Evolutionary conservation across 2,797 vertebrate genomes (phyloP).

Genomic region (Bradypodion pumilum): DNA sequence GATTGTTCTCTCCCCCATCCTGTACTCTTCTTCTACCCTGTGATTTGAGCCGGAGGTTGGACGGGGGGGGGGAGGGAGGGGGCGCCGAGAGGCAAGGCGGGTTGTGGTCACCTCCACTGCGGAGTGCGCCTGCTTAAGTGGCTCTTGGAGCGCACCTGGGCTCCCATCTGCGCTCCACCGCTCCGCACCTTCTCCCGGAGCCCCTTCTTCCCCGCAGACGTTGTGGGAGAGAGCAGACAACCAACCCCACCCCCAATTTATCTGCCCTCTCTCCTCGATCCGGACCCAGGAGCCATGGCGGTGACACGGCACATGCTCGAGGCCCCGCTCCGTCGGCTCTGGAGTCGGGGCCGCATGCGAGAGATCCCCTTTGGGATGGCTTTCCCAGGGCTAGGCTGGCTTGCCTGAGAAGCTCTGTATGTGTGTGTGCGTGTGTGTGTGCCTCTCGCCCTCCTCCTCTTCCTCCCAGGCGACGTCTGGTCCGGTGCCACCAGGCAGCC

Average conservation of each 20-base stretch:
- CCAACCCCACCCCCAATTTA: not conserved
- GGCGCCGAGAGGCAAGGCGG: not conserved
- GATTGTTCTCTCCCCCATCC: not conserved
- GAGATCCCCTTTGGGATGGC: not conserved
- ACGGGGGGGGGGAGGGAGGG: too few relatives aligned
- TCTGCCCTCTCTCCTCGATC: not conserved
- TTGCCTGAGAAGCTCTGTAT: not conserved
- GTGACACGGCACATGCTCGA: not conserved
- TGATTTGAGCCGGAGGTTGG: not conserved
- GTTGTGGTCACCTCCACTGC: not conserved
- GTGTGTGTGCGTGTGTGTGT: too few relatives aligned
- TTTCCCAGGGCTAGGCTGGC: not conserved
- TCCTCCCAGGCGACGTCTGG: not conserved
- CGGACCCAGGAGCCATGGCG: too few relatives aligned
- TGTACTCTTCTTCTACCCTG: not conserved
- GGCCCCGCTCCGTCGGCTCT: not conserved
- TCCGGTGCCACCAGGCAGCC: not conserved
- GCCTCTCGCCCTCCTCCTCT: not conserved
- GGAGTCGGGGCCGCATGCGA: too few relatives aligned
- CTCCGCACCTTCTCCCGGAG: not conserved
- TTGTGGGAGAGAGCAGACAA: not conserved
- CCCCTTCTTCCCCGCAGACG: not conserved
- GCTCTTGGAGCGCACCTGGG: not conserved
- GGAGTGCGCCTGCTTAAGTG: not conserved
- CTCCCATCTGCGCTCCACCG: too few relatives aligned